Percentiles rank a stretch among this genome's conserved stretches.
phyloP scores from a whole-genome alignment of 2,797 vertebrate genomes.

The Threskiornis aethiopicus region DNA sequence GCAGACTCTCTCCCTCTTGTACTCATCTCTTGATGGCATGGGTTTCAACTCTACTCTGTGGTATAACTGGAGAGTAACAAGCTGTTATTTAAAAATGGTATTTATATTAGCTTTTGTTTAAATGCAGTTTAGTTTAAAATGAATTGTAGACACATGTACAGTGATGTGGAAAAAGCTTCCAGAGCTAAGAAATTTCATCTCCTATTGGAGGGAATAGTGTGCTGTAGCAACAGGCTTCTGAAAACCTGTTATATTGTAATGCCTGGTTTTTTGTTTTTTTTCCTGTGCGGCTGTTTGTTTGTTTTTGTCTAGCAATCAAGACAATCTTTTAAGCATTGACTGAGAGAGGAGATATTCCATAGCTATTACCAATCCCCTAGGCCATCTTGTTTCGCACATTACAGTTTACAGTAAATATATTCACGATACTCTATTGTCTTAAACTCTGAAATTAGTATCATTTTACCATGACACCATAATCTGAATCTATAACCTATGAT shows the following conservation, averaged over 20 bases:
- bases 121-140: background rate
- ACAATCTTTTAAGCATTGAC: background rate
- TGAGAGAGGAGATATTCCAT: background rate
- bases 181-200: background rate
- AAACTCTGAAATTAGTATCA: background rate
- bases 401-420: background rate
- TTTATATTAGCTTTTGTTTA: background rate
- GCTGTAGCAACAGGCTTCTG: background rate
- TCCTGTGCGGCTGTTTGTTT: background rate
- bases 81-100: background rate
- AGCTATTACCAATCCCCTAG: background rate
- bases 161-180: background rate
- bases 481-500: background rate
- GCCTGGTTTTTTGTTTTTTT: background rate
- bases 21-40: background rate
- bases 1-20: background rate
- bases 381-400: background rate
- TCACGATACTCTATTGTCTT: background rate
- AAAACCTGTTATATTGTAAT: background rate
- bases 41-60: background rate
- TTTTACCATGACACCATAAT: background rate
- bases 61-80: background rate
- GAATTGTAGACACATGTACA: background rate
- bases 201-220: background rate
- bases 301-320: background rate